Percentiles rank a stretch among this genome's conserved stretches.
Conservation (phyloP, 1,140 invertebrate genomes). For the Hesperophylax magnus region DNA sequence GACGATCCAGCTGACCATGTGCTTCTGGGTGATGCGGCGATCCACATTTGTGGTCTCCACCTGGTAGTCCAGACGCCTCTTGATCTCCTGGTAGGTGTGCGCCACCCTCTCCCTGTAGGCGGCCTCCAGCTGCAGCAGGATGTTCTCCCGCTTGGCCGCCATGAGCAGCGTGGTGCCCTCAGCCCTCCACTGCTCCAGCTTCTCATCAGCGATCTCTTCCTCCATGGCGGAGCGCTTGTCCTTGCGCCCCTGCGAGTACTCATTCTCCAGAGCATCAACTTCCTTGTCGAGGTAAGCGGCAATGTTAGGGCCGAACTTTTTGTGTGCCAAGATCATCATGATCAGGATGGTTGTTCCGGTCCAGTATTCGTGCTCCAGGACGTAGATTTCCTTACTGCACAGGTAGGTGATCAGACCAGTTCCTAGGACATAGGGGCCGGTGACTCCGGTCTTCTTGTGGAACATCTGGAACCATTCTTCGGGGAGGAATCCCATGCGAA, state of each 20-base stretch:
- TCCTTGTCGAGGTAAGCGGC: constrained; percentile 78
- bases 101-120: constrained; percentile 87
- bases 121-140: constrained; percentile 91
- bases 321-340: constrained; percentile 77
- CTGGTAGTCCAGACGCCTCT: constrained; percentile 92
- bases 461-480: constrained; percentile 96
- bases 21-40: constrained; percentile 88
- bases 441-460: constrained; percentile 95
- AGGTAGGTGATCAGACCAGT: constrained; percentile 86
- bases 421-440: constrained; percentile 91
- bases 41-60: constrained; percentile 85
- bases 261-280: constrained; percentile 76
- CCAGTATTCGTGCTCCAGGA: constrained; percentile 94
- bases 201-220: constrained; percentile 76
- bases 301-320: constrained; percentile 81
- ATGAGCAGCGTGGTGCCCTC: constrained; percentile 85
- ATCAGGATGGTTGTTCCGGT: constrained; percentile 81
- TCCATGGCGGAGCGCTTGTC: constrained; percentile 70
- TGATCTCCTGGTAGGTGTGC: constrained; percentile 83
- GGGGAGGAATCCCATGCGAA: constrained; percentile 90
- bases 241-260: constrained; percentile 73
- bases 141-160: constrained; percentile 91
- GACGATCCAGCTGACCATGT: constrained; percentile 96
- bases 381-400: constrained; percentile 92
- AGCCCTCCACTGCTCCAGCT: constrained; percentile 83